Percentiles rank a stretch among this genome's conserved stretches.
Conservation (phyloP, 2,888 invertebrate genomes). For the Agelastica alni region DNA sequence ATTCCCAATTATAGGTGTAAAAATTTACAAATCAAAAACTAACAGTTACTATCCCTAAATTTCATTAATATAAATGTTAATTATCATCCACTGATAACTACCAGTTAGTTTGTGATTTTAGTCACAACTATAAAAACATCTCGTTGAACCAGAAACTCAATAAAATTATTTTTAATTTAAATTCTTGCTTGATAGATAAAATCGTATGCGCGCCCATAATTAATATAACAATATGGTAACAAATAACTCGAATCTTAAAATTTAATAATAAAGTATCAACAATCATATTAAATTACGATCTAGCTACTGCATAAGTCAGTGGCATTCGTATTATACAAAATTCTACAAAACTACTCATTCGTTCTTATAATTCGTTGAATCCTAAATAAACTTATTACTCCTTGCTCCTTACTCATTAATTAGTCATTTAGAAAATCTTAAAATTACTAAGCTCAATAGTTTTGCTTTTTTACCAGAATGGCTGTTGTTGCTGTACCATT, state of each 20-base stretch:
- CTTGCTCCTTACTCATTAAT: slow-evolving; percentile 3
- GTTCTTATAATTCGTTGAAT: slow-evolving; percentile 15
- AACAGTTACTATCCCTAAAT: too few species aligned
- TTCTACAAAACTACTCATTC: slow-evolving; percentile 10
- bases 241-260: slow-evolving; percentile 18
- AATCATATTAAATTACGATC: slow-evolving; percentile 17
- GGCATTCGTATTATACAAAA: slow-evolving; percentile 16
- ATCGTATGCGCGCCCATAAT: neutral
- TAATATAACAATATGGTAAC: slow-evolving; percentile 23
- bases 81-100: neutral
- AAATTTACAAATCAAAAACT: neutral
- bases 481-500: too few species aligned
- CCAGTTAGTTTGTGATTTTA: neutral
- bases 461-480: too few species aligned
- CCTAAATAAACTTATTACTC: slow-evolving; percentile 9
- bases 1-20: neutral
- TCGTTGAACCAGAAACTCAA: too few species aligned
- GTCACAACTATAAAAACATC: too few species aligned
- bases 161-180: neutral
- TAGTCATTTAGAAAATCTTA: neutral
- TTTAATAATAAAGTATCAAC: slow-evolving; percentile 17
- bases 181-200: neutral
- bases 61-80: neutral
- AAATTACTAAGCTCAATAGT: too few species aligned
- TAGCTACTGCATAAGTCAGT: slow-evolving; percentile 23